A percentile compares a stretch with the other conserved stretches of the same genome.
phyloP scores from a whole-genome alignment of 2,113 vertebrate species.

The Riparia riparia region DNA sequence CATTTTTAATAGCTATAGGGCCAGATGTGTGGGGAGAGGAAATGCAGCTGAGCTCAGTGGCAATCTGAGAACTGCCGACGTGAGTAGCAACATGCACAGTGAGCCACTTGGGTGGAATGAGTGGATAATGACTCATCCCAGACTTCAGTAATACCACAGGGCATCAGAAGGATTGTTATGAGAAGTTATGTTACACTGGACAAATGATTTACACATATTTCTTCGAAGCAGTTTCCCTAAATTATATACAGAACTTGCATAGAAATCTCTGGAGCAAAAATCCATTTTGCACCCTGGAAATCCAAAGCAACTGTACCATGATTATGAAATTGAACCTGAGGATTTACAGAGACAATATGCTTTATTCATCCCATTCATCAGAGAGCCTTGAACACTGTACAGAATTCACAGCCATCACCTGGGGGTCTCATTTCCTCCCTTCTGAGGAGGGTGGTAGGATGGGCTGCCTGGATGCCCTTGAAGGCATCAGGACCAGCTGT shows the following conservation, averaged over 20 bases:
- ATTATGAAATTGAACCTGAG: not conserved
- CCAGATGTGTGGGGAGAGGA: not conserved
- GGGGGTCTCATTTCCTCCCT: not conserved
- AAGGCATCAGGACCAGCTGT: not conserved
- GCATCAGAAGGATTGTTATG: not conserved
- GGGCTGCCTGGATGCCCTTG: not conserved
- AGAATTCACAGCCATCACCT: not conserved
- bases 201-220: not conserved
- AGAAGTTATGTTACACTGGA: not conserved
- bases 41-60: not conserved
- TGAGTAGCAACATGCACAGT: accelerated
- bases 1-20: not conserved
- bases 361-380: not conserved
- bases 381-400: not conserved
- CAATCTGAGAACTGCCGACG: not conserved
- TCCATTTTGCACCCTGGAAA: not conserved
- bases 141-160: not conserved
- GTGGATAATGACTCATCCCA: not conserved
- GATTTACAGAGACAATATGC: not conserved
- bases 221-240: not conserved
- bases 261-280: not conserved
- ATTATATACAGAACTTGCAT: not conserved
- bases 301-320: not conserved
- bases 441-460: not conserved
- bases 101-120: not conserved